Base-by-base conservation (phyloP, 2,113 vertebrate genomes). In the Forbesichthys agassizii region DNA sequence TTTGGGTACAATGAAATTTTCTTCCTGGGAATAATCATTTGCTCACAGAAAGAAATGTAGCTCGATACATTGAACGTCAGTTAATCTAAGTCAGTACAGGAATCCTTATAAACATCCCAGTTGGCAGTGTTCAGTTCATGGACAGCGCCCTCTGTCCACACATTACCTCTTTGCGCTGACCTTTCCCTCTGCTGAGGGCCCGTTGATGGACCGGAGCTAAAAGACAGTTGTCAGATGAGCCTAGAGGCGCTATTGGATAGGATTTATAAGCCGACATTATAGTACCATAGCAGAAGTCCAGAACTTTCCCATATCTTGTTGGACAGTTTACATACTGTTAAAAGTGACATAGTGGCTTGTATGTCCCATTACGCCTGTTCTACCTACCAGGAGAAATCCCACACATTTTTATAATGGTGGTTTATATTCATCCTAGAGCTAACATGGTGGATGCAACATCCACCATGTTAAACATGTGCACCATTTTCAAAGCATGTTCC, bases 11-110 rank as follows among this genome's bases (percentile, higher is more conserved):
- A 46, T 61, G 13, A 47, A 61, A 62, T 48, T 16, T 14, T 62
- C 61, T 62, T 18, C 61, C 42, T 48, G 61, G 61, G 61, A 62
- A 48, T 48, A 48, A 62, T 62, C 61, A 48, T 48, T 48, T n/a
- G 61, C 46, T 62, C 61, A 62, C 61, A 47, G 42, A 18, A 62
- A 46, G 61, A 18, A 48, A 62, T 62, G 8, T 62, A 62, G 46
- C 46, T 61, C 14, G 42, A 61, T 61, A 61, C 14, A 61, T 5
- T 42, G n/a, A 47, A 18, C 20, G 42, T 62, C 46, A 48, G 59
- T 46, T 46, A 5, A 62, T 62, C n/a, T 47, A 61, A 60, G 57
- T n/a, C 33, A 36, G 58, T 9, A 42, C 36, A 61, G 46, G 58
- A 46, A 61, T 46, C 36, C 14, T 61, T 14, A 12, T 46, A 61